These are phyloP conservation scores for Acanthiza pusilla DNA, from an alignment of 2,797 vertebrate species.

Conservation along the genomic window DNA sequence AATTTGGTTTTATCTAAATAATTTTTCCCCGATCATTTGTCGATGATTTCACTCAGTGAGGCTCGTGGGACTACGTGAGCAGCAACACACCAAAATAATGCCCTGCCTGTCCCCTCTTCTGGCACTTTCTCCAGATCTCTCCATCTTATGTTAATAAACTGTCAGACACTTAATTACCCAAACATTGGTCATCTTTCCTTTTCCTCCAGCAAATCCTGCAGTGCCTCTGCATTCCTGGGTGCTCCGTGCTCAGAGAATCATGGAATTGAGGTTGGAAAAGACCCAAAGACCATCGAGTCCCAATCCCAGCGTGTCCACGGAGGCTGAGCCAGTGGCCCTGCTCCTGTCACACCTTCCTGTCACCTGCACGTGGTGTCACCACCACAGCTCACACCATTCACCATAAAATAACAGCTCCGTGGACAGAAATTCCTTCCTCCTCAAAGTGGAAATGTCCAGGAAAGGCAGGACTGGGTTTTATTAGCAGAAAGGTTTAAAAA, in stretches of 20 bases:
- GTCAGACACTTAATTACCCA: constrained; percentile 13
- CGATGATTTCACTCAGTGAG: neutral
- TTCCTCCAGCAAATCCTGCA: constrained; percentile 3
- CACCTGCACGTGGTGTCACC: neutral
- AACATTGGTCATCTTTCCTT: constrained; percentile 10
- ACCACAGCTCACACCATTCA: neutral
- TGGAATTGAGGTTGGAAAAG: neutral
- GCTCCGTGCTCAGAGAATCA: neutral
- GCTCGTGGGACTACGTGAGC: neutral
- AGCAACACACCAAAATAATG: neutral
- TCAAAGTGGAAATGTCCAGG: neutral
- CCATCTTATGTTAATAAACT: constrained; percentile 13
- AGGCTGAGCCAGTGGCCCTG: neutral
- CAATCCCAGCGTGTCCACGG: neutral
- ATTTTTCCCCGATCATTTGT: neutral
- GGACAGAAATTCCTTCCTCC: neutral
- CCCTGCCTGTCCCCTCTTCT: constrained; percentile 19
- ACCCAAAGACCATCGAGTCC: neutral
- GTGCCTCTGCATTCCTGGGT: neutral
- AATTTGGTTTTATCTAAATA: neutral
- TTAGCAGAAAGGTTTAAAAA: neutral
- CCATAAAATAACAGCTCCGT: neutral
- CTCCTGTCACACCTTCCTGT: neutral
- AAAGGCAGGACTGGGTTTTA: neutral
- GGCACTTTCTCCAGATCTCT: constrained; percentile 46